These are phyloP conservation scores for Chionomys nivalis DNA, from an alignment of 2,113 vertebrate genomes.

Conservation along the genomic window DNA sequence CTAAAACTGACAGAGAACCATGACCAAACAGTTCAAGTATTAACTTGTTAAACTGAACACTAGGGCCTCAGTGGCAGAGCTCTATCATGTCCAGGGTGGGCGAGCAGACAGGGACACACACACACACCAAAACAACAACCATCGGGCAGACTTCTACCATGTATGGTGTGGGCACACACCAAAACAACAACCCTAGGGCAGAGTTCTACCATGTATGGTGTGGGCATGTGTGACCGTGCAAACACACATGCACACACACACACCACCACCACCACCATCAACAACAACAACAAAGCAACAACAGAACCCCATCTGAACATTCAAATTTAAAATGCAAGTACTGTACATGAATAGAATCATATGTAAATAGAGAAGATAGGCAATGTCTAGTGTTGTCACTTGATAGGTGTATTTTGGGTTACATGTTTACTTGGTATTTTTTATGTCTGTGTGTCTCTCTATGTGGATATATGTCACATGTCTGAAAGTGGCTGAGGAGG, in stretches of 20 bases:
- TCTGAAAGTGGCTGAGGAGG: not conserved
- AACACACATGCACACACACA: not conserved
- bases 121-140: too few species aligned
- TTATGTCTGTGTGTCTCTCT: not conserved
- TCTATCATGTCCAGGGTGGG: not conserved
- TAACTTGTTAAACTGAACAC: not conserved
- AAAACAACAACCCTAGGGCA: too few species aligned
- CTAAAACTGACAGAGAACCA: not conserved
- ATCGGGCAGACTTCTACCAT: too few species aligned
- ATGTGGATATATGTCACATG: not conserved
- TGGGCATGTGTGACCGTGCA: too few species aligned
- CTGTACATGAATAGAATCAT: not conserved
- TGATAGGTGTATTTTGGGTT: conserved; percentile 51
- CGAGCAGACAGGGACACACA: not conserved
- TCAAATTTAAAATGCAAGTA: conserved; percentile 31
- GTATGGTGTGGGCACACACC: too few species aligned
- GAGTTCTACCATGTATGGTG: not conserved
- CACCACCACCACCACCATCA: too few species aligned
- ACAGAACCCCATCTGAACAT: not conserved
- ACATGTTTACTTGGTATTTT: not conserved
- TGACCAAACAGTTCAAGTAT: not conserved
- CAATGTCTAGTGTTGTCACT: conserved; percentile 36
- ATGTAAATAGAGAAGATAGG: conserved; percentile 38
- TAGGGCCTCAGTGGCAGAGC: not conserved
- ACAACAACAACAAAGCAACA: too few species aligned